Percentiles rank a stretch among this genome's conserved stretches.
Conservation (phyloP, 2,888 invertebrate genomes). For the Steinernema hermaphroditum region DNA sequence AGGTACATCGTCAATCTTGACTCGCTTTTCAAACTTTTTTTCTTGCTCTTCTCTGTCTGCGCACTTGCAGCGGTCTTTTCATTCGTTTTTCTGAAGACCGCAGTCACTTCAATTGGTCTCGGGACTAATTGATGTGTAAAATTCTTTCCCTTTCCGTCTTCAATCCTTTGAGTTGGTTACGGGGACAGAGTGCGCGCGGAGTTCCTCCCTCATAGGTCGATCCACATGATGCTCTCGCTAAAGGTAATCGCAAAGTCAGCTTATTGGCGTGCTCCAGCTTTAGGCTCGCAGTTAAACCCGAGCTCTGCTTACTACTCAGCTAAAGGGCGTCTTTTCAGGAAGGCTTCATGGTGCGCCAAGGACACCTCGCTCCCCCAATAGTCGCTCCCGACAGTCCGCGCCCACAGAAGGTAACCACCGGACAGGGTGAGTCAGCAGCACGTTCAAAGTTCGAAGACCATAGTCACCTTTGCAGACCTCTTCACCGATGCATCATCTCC, state of each 20-base stretch:
- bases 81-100: neutral
- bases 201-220: neutral
- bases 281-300: neutral
- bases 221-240: constrained; percentile 3
- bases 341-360: constrained; percentile 54
- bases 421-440: constrained; percentile 10
- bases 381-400: constrained; percentile 59
- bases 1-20: too few relatives aligned
- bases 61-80: neutral
- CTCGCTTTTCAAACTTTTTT: neutral
- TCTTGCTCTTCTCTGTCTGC: constrained; percentile 9
- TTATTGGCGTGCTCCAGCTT: neutral
- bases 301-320: neutral
- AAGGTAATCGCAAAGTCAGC: neutral
- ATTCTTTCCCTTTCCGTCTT: constrained; percentile 26
- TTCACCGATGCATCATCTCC: constrained; percentile 3
- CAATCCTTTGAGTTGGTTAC: constrained; percentile 17
- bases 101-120: constrained; percentile 27
- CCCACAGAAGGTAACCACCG: constrained; percentile 50
- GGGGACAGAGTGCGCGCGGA: constrained; percentile 13
- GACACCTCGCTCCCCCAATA: constrained; percentile 57
- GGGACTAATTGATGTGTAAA: constrained; percentile 23
- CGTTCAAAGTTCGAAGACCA: neutral
- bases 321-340: constrained; percentile 44
- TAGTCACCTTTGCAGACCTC: neutral